Percentiles rank a stretch among this genome's conserved stretches.
These are phyloP conservation scores for Thamnophis elegans DNA, from an alignment of 2,797 vertebrate genomes.

Conservation along the genomic window DNA sequence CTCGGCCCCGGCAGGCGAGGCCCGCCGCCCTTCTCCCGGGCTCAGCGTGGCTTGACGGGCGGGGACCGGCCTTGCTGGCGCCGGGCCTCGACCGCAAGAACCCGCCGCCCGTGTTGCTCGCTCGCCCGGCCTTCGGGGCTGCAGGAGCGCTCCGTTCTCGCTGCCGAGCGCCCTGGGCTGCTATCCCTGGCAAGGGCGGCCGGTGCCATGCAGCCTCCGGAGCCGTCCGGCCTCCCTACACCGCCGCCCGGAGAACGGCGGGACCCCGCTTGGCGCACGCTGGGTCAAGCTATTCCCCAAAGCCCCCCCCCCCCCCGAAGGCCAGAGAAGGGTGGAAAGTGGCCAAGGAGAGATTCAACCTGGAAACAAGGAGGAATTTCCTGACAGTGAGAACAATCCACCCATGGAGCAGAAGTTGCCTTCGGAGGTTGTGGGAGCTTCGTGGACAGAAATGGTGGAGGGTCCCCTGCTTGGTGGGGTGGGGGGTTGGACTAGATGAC, in stretches of 20 bases:
- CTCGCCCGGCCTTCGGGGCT: background rate
- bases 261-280: background rate
- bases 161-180: background rate
- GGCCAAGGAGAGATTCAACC: too few species aligned
- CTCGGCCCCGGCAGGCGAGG: constrained; percentile 37
- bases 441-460: background rate
- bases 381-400: too few species aligned
- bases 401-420: too few species aligned
- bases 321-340: too few species aligned
- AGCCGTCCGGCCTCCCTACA: background rate
- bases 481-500: background rate
- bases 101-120: background rate
- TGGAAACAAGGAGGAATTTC: too few species aligned
- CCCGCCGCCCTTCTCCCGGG: background rate
- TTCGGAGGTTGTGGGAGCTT: rapidly evolving
- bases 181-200: background rate
- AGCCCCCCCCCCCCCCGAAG: too few species aligned
- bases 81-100: background rate
- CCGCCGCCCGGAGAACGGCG: too few species aligned
- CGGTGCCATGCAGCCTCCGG: background rate
- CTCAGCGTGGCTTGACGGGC: constrained; percentile 54
- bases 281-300: too few species aligned
- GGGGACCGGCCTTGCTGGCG: constrained; percentile 39
- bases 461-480: too few species aligned
- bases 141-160: too few species aligned